A percentile compares a stretch with the other conserved stretches of the same genome.
Evolutionary conservation across 2,797 vertebrate species (phyloP).

Genomic region (Malacoraja senta): DNA sequence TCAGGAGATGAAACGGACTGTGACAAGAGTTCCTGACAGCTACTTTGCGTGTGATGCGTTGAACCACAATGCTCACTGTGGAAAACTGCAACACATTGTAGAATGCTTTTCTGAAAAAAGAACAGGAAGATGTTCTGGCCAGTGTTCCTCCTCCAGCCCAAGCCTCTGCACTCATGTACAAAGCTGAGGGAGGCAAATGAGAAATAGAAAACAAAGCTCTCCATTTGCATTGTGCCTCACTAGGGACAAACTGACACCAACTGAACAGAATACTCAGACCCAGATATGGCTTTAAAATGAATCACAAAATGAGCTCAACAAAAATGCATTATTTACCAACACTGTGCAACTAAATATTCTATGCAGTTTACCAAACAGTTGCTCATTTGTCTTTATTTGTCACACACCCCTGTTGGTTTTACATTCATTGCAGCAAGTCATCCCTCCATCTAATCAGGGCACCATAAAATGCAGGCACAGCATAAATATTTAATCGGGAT

Average conservation of each 20-base stretch:
- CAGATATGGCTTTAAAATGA: neutral
- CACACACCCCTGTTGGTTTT: neutral
- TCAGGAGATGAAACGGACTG: neutral
- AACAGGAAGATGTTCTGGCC: neutral
- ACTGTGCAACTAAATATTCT: neutral
- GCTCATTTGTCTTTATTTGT: slow-evolving; percentile 14
- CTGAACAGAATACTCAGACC: neutral
- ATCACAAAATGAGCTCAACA: neutral
- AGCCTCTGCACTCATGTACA: neutral
- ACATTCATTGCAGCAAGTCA: slow-evolving; percentile 41
- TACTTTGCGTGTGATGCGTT: neutral
- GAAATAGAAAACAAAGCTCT: neutral
- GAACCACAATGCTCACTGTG: neutral
- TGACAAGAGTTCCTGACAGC: neutral
- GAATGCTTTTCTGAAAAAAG: neutral
- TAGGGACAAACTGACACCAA: neutral
- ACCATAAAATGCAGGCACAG: slow-evolving; percentile 54
- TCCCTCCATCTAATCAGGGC: slow-evolving; percentile 50
- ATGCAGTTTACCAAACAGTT: neutral
- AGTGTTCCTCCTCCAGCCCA: neutral
- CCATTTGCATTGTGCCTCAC: neutral
- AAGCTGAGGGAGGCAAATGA: neutral
- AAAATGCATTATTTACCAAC: slow-evolving; percentile 3
- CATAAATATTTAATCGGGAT: slow-evolving; percentile 49
- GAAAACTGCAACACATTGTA: neutral